phyloP scores from a whole-genome alignment of 2,113 vertebrate genomes.

The Nyctereutes procyonoides region DNA sequence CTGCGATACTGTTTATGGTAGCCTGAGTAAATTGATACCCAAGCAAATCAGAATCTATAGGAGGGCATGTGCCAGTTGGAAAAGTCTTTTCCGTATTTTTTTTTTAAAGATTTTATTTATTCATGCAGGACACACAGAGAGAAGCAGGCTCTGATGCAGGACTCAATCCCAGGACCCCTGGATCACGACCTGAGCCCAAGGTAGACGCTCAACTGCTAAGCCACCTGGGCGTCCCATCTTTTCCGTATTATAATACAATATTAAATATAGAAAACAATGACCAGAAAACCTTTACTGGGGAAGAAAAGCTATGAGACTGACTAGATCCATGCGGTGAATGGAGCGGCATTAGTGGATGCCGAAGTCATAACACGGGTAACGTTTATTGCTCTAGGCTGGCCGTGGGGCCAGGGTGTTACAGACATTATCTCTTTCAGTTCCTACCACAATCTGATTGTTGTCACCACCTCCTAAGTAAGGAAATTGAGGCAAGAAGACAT shows the following conservation, averaged over 20 bases:
- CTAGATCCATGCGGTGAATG: rapidly evolving
- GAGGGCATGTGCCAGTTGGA: not conserved
- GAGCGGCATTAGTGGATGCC: rapidly evolving
- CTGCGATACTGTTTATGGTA: not conserved
- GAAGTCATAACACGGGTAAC: rapidly evolving
- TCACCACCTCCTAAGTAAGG: not conserved
- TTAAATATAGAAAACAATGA: not conserved
- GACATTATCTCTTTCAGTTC: not conserved
- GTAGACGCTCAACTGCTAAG: no score
- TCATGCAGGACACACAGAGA: no score
- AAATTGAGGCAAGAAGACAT: not conserved
- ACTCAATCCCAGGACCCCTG: no score
- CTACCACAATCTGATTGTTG: no score
- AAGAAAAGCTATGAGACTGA: not conserved
- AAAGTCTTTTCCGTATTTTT: not conserved
- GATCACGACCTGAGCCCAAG: no score
- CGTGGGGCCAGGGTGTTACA: rapidly evolving
- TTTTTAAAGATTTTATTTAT: no score
- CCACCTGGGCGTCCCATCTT: not conserved
- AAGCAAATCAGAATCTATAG: not conserved
- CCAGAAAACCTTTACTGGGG: not conserved
- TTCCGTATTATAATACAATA: not conserved
- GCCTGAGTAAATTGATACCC: rapidly evolving
- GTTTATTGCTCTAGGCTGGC: not conserved
- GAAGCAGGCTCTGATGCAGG: no score